phyloP scores from a whole-genome alignment of 2,888 invertebrate genomes.

The Pyralis farinalis region DNA sequence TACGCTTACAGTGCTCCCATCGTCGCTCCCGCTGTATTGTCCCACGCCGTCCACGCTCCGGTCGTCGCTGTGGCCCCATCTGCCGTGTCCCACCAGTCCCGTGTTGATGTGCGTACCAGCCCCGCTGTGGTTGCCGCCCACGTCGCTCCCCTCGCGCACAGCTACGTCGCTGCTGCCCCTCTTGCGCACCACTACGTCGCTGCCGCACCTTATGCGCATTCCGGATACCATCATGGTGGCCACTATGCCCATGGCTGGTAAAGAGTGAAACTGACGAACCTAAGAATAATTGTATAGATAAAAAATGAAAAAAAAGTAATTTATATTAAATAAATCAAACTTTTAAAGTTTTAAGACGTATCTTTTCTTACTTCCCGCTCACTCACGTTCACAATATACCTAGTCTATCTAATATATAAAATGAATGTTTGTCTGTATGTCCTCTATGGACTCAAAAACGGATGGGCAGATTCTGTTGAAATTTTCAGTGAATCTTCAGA shows the following conservation, averaged over 20 bases:
- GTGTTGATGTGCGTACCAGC: slow-evolving; percentile 52
- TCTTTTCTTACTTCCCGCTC: not conserved
- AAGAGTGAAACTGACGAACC: slow-evolving; percentile 58
- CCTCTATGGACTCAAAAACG: no score
- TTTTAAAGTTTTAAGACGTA: not conserved
- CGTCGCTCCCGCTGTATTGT: slow-evolving; percentile 41
- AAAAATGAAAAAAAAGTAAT: slow-evolving; percentile 32
- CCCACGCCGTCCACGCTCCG: slow-evolving; percentile 58
- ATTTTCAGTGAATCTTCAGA: no score
- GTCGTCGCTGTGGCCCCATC: slow-evolving; percentile 49
- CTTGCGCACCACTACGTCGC: slow-evolving; percentile 35
- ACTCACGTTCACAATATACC: no score
- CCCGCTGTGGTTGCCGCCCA: slow-evolving; percentile 40
- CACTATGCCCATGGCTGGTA: slow-evolving; percentile 58
- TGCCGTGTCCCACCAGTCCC: slow-evolving; percentile 64
- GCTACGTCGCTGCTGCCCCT: slow-evolving; percentile 22
- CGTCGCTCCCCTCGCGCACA: slow-evolving; percentile 31
- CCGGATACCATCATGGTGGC: slow-evolving; percentile 30
- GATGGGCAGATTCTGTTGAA: no score
- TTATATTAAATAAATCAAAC: slow-evolving; percentile 26
- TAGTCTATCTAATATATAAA: no score
- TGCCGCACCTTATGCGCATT: slow-evolving; percentile 40
- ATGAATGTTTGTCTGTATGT: no score
- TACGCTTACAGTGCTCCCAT: slow-evolving; percentile 39
- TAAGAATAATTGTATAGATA: slow-evolving; percentile 39